Percentiles rank a stretch among this genome's conserved stretches.
Evolutionary conservation across 2,113 vertebrate species (phyloP).

Genomic region (Himantopus leucocephalus): DNA sequence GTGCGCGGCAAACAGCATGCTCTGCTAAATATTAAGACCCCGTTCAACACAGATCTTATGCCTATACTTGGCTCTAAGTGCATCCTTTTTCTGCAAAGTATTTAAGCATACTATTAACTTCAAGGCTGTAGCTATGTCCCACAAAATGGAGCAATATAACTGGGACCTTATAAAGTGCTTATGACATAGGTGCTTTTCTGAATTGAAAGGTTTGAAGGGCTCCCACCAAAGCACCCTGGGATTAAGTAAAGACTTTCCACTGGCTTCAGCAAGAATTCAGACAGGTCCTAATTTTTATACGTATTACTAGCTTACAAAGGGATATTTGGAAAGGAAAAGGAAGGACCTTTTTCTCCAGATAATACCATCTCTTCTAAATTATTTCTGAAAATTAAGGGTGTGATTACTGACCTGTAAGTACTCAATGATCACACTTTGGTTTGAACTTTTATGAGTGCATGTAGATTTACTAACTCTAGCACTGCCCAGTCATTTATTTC

Average conservation of each 20-base stretch:
- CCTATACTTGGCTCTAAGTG: not conserved
- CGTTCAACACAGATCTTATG: not conserved
- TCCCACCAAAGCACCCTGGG: not conserved
- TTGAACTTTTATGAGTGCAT: conserved; percentile 1
- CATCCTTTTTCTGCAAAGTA: not conserved
- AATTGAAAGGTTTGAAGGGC: not conserved
- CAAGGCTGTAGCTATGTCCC: not conserved
- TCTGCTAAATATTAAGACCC: not conserved
- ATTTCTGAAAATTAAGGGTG: conserved; percentile 28
- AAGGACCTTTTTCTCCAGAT: not conserved
- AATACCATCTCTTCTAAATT: not conserved
- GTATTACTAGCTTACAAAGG: not conserved
- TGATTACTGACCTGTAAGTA: conserved; percentile 44
- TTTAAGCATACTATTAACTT: not conserved
- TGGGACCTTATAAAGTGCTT: not conserved
- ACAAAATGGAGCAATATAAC: not conserved
- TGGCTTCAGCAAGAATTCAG: not conserved
- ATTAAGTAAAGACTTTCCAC: not conserved
- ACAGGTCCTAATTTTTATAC: not conserved
- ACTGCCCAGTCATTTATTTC: conserved; percentile 45
- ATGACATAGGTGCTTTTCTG: conserved; percentile 11
- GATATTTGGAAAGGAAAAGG: conserved; percentile 9
- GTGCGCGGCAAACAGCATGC: fast-evolving
- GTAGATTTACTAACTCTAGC: conserved; percentile 21
- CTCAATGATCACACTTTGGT: conserved; percentile 15